Evolutionary conservation across 2,888 invertebrate genomes (phyloP), one percentile per base, ranked within the genome.

Genomic region (Sinodicranocentrus sp.): DNA sequence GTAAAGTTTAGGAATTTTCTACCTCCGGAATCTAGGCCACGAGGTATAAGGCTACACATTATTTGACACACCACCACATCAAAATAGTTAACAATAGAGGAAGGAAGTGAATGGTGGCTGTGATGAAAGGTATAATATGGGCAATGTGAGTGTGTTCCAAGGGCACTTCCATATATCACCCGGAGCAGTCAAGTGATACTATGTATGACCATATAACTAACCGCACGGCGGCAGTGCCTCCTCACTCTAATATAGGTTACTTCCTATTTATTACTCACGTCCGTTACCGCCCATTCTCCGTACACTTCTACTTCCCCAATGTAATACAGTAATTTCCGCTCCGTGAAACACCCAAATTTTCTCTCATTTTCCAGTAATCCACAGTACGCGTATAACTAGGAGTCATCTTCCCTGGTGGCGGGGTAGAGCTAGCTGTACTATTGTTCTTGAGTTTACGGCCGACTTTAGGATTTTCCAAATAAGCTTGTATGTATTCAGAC

Each of bases 271-370:
- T 52, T 75, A 52, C 52, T 63, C 57, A 25, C 63, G 61, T 52
- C 63, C 75, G 63, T 75, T 44, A 63, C 75, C 75, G 63, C 63
- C 63, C 63, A 63, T 61, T 52, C 61, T 75, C 75, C 44, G 43
- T 48, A n/a, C n/a, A 61, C 75, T 63, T 63, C 63, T 52, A 75
- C 75, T 75, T 63, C 63, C 75, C 75, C 75, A 43, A 73, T 59
- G 61, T 61, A 73, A 44, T 61, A 73, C 17, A 63, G 75, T 63
- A 75, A 75, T 75, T 75, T 63, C 63, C 75, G 75, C 63, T 44
- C 28, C 19, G 63, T 63, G 33, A 15, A 44, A 75, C 21, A 26
- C 48, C 61, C 43, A 75, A 39, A 75, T 75, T 61, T 26, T 59
- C 33, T 17, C 59, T 44, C 28, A 43, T 48, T 59, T 59, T 63